Evolutionary conservation across 2,113 vertebrate species (phyloP), one percentile per base, ranked within the genome.

Genomic region (Passer domesticus): DNA sequence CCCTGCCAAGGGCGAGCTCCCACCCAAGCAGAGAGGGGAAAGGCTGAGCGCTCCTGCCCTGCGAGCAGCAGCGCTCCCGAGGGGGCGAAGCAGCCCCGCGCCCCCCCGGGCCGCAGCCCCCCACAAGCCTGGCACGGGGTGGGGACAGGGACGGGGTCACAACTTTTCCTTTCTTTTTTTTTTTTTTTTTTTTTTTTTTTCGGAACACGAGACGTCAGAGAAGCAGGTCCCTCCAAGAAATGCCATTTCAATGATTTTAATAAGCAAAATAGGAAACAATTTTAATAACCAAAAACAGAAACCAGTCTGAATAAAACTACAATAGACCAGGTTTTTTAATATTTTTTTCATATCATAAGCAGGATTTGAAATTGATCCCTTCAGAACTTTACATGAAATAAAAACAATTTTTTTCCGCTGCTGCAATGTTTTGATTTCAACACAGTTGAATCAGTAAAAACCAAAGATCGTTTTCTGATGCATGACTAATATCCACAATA

Each of bases 181-280:
- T 27, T n/a, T 19, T 22, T 64, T 46, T 33, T 35, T 21, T 21
- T 9, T 21, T 63, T 74, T 68, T 39, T 56, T 44, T 35, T 15
- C 0, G 19, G 94, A 92, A 96, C 78, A 62, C 72, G 96, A 97
- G 92, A 95, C 74, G 60, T 83, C 74, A 87, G 63, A 97, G 94
- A 96, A 56, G 89, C 11, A 92, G 96, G 80, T 97, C 97, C 91
- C 97, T 98, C 97, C 98, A 98, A 98, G 97, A 98, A 98, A 98
- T 98, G 98, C 98, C 98, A 99, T 99, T 98, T 99, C 98, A 98
- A 98, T 99, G 98, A 99, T 98, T 99, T 99, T 99, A 99, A 99
- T 99, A 99, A 99, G 99, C 99, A 99, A 99, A 99, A 99, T 99
- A 99, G 98, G 99, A 99, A 99, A 99, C 98, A 98, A 99, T 99